These are phyloP conservation scores for Notiomystis cincta DNA, from an alignment of 2,113 vertebrate genomes.

Conservation along the genomic window DNA sequence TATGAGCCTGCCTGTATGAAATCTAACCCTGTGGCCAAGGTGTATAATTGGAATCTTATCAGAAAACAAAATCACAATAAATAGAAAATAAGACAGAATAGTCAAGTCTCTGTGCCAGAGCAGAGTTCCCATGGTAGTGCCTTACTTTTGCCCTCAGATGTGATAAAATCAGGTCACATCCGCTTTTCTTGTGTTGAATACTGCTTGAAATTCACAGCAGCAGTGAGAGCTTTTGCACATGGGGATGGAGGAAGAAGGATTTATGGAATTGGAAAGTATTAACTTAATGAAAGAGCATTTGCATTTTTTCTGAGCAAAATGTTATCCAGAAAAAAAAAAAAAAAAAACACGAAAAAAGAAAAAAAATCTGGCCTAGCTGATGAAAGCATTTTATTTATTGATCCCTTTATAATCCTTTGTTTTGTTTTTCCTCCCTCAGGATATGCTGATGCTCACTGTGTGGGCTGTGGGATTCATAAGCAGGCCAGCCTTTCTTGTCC, in stretches of 20 bases:
- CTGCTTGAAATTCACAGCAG: constrained; percentile 39
- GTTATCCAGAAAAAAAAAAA: background rate
- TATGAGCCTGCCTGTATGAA: background rate
- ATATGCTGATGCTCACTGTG: background rate
- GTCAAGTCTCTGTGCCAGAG: background rate
- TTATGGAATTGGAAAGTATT: constrained; percentile 49
- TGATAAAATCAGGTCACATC: background rate
- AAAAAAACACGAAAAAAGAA: background rate
- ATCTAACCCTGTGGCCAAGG: background rate
- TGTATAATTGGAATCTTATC: background rate
- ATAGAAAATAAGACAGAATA: background rate
- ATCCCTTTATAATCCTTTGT: constrained; percentile 51
- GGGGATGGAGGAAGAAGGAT: constrained; percentile 7
- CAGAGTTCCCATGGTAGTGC: background rate
- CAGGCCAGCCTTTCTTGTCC: background rate
- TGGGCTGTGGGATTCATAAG: background rate
- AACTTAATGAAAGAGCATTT: constrained; percentile 63
- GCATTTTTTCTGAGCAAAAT: constrained; percentile 53
- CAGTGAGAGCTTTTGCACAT: constrained; percentile 2
- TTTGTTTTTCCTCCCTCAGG: background rate
- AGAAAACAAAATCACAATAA: background rate
- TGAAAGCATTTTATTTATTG: constrained; percentile 61
- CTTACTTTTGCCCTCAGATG: constrained; percentile 10
- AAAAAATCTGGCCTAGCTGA: constrained; percentile 27
- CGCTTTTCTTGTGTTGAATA: background rate